Evolutionary conservation across 1,140 invertebrate genomes (phyloP).

Genomic region (Maconellicoccus hirsutus): DNA sequence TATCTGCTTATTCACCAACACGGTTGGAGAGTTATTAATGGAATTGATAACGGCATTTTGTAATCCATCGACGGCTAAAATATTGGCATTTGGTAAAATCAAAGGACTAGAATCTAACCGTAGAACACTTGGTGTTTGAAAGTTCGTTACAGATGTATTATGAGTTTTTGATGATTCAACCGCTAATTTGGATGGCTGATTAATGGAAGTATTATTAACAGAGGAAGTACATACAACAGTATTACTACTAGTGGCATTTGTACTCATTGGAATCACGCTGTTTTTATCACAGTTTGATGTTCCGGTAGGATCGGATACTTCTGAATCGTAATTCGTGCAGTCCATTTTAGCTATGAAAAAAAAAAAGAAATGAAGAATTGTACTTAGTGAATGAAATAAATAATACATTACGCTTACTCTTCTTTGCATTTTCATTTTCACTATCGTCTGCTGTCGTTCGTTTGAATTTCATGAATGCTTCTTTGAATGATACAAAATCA

Average conservation of each 20-base stretch:
- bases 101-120: background rate
- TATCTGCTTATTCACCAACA: slow-evolving; percentile 23
- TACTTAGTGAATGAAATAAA: too few species aligned
- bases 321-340: too few species aligned
- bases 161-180: background rate
- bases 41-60: slow-evolving; percentile 19
- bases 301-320: too few species aligned
- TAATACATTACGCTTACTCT: background rate
- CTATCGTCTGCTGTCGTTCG: background rate
- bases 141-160: background rate
- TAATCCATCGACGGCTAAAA: slow-evolving; percentile 17
- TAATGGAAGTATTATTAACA: background rate
- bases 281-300: too few species aligned
- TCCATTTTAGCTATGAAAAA: too few species aligned
- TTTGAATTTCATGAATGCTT: background rate
- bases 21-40: slow-evolving; percentile 22
- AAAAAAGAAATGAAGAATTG: too few species aligned
- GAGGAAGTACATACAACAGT: too few species aligned
- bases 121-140: background rate
- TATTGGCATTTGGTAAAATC: slow-evolving; percentile 16
- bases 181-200: background rate
- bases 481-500: background rate
- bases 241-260: too few species aligned
- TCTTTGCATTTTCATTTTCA: background rate
- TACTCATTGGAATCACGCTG: too few species aligned